Evolutionary conservation across 2,888 invertebrate species (phyloP).

Genomic region (Phytoseiulus persimilis): DNA sequence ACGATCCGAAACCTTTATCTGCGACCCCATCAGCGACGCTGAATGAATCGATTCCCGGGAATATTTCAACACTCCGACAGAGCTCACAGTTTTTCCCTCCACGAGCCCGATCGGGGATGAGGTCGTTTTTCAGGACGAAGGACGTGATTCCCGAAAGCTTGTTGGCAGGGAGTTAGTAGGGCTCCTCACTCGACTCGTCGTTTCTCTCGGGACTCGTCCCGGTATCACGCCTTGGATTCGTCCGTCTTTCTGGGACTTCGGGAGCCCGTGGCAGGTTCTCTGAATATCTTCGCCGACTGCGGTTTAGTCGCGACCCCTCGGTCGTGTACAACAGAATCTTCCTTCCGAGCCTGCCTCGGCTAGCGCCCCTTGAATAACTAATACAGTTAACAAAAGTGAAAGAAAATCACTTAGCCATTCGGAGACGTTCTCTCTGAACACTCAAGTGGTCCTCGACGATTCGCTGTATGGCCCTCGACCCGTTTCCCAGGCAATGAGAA

Average conservation of each 20-base stretch:
- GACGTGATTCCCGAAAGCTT: background rate
- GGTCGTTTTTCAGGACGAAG: background rate
- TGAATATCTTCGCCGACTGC: no score
- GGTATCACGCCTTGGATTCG: background rate
- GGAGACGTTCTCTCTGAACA: background rate
- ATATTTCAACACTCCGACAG: background rate
- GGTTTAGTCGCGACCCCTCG: no score
- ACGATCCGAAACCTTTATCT: background rate
- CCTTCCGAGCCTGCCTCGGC: no score
- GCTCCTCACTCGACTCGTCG: background rate
- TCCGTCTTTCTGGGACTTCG: no score
- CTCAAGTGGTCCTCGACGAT: background rate
- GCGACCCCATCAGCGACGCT: background rate
- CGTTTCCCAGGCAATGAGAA: background rate
- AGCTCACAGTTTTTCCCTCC: background rate
- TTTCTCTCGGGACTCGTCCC: background rate
- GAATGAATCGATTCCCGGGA: background rate
- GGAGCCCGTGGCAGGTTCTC: no score
- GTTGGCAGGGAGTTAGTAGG: background rate
- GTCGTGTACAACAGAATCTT: no score
- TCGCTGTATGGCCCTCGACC: background rate
- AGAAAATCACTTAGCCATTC: background rate
- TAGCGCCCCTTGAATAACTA: no score
- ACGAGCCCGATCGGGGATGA: background rate
- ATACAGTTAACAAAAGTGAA: background rate